A percentile compares a stretch with the other conserved stretches of the same genome.
Conservation (phyloP, 2,888 invertebrate species). For the Eupithecia tripunctaria region DNA sequence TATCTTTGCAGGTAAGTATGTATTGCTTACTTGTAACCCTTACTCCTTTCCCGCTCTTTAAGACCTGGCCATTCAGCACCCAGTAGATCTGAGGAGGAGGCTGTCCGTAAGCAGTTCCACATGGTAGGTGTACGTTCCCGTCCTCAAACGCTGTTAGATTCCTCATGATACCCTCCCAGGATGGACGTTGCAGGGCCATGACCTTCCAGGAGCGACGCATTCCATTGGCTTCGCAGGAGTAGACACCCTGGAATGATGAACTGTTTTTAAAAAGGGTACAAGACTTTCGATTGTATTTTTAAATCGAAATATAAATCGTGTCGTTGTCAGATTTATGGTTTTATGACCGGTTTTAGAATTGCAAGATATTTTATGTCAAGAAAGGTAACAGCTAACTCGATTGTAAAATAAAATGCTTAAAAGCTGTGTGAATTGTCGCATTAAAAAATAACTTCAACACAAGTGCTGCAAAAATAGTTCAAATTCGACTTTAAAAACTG, state of each 20-base stretch:
- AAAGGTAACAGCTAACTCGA: too few relatives aligned
- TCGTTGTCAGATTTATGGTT: too few relatives aligned
- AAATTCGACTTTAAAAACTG: too few relatives aligned
- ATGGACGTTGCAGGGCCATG: conserved; percentile 73
- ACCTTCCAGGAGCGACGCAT: conserved; percentile 76
- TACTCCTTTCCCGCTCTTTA: conserved; percentile 75
- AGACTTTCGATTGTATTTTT: not conserved
- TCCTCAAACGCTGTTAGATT: conserved; percentile 83
- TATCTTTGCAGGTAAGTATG: too few relatives aligned
- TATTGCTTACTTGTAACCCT: conserved; percentile 62
- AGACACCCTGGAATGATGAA: conserved; percentile 86
- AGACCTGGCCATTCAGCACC: conserved; percentile 92
- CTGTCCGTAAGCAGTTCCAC: conserved; percentile 87
- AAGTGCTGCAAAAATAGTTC: too few relatives aligned
- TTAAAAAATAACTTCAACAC: too few relatives aligned
- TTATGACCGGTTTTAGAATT: too few relatives aligned
- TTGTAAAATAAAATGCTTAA: too few relatives aligned
- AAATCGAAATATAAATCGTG: too few relatives aligned
- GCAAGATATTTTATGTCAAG: too few relatives aligned
- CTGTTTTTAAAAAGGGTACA: not conserved
- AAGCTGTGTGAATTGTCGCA: too few relatives aligned
- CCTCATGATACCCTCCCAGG: conserved; percentile 80
- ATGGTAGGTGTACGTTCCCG: conserved; percentile 65
- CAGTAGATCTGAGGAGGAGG: conserved; percentile 92
- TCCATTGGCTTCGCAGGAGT: conserved; percentile 90